A percentile compares a stretch with the other conserved stretches of the same genome.
Conservation (phyloP, 2,888 invertebrate genomes). For the Tetranychus piercei region DNA sequence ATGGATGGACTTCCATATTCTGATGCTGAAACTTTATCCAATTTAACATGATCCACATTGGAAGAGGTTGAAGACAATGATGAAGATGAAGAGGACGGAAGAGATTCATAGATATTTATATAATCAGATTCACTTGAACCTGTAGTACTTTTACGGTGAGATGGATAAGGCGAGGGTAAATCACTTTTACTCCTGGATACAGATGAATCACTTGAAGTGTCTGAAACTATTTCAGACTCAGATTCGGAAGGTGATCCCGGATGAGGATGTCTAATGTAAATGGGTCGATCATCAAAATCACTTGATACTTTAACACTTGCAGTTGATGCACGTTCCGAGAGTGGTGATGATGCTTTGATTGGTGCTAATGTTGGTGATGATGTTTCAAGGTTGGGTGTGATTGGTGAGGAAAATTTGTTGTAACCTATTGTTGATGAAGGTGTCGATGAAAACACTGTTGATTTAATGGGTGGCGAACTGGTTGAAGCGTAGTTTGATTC, state of each 20-base stretch:
- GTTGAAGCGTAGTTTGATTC: not conserved
- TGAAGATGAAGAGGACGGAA: not conserved
- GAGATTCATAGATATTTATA: not conserved
- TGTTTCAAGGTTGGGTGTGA: not conserved
- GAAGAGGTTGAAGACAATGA: not conserved
- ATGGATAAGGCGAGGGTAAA: not conserved
- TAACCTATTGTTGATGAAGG: not conserved
- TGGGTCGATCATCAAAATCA: conserved; percentile 8
- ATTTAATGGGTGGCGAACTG: not conserved
- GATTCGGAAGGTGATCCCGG: not conserved
- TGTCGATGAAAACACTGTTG: not conserved
- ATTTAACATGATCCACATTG: not conserved
- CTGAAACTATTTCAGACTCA: not conserved
- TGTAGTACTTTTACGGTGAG: not conserved
- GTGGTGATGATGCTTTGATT: not conserved
- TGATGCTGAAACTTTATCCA: not conserved
- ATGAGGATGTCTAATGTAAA: conserved; percentile 7
- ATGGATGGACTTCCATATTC: not conserved
- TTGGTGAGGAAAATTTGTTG: too few species aligned
- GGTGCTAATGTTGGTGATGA: not conserved
- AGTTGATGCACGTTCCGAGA: not conserved
- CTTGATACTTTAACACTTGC: not conserved
- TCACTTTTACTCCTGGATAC: not conserved
- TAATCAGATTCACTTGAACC: not conserved
- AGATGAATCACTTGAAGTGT: not conserved